Base-by-base conservation (phyloP, 2,888 invertebrate species). In the Yponomeuta malinellus region DNA sequence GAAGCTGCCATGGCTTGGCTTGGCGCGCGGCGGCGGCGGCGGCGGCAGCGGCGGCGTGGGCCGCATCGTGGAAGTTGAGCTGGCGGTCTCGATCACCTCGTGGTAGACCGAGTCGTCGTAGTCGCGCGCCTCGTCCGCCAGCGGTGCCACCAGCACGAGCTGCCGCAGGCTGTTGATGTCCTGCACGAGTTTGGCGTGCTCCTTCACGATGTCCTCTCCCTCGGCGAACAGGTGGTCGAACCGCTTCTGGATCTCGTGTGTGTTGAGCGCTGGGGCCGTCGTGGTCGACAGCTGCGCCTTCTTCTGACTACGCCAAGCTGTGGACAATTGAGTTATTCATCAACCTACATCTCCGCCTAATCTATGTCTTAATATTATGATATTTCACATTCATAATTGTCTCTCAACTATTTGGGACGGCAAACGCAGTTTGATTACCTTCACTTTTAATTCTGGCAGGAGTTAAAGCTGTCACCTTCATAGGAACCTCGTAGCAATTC, bases 181-280 rank as follows among this genome's bases (percentile, higher is more conserved):
- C 73, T 89, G 90, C 8, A 92, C 91, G 33, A 92, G 79, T 76
- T 91, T 90, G 0, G 91, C 91, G 74, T 92, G 91, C 72, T 91
- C 91, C 73, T 86, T 90, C 9, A 88, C 82, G 3, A 89, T 82
- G 59, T 88, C 88, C 33, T 85, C 82, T n/a, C 79, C 77, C 59
- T 80, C 81, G 2, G 83, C 79, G 10, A 82, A 73, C 33, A 80
- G 72, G 10, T 78, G 73, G 72, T 85, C 84, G n/a, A 81, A 73
- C 2, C 82, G 78, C 5, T 77, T 73, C 31, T 78, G 72, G 74
- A 81, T 74, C 75, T 79, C 74, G 73, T 81, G 75, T 69, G 78
- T 71, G 71, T 79, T 77, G 69, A 76, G 72, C n/a, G 67, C 74
- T 65, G 8, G 75, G 15, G 70, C 10, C 10, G 66, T 43, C 10